These are phyloP conservation scores for Strigops habroptila DNA, from an alignment of 2,113 vertebrate genomes.

Conservation along the genomic window DNA sequence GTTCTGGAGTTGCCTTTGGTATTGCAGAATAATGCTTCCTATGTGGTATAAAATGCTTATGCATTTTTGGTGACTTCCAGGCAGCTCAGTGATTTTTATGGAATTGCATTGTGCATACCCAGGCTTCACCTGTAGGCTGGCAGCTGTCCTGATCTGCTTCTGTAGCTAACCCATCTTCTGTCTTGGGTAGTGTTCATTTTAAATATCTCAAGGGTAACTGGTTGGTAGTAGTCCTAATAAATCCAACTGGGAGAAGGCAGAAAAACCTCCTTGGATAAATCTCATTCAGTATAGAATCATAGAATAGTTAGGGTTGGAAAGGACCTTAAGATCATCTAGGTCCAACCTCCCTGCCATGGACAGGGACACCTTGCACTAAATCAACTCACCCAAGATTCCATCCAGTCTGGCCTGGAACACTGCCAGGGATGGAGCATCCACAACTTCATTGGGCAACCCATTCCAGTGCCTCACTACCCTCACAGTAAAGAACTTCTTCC, in stretches of 20 bases:
- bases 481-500: no score
- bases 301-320: background rate
- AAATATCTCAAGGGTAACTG: background rate
- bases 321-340: background rate
- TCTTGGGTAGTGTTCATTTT: background rate
- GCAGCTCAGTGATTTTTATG: fast-evolving
- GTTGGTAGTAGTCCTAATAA: background rate
- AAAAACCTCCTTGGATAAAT: background rate
- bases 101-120: background rate
- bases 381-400: no score
- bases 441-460: no score
- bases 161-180: background rate
- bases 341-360: no score
- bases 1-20: background rate
- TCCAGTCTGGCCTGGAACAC: no score
- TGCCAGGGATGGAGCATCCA: no score
- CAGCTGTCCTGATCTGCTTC: background rate
- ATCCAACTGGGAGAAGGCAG: background rate
- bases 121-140: background rate
- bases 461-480: no score
- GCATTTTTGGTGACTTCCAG: background rate
- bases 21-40: background rate
- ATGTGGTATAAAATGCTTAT: background rate
- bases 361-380: no score
- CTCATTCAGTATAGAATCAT: background rate